A percentile compares a stretch with the other conserved stretches of the same genome.
These are phyloP conservation scores for Sphaerophoria rueppellii DNA, from an alignment of 2,888 invertebrate genomes.

Conservation along the genomic window DNA sequence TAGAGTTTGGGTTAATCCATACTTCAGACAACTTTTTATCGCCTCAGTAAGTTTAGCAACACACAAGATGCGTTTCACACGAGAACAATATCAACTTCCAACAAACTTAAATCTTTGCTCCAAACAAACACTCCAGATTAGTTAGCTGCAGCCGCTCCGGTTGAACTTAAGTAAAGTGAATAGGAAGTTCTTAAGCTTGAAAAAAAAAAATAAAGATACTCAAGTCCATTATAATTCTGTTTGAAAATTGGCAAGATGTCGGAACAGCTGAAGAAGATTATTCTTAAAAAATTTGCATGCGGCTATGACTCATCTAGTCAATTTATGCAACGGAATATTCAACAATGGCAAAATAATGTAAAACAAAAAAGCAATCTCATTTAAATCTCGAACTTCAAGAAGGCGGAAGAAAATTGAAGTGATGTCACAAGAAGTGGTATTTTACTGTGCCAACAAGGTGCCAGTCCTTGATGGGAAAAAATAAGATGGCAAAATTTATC, in stretches of 20 bases:
- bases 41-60: constrained; percentile 63
- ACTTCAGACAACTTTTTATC: constrained; percentile 39
- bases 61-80: constrained; percentile 47
- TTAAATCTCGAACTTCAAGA: neutral
- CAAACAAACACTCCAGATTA: constrained; percentile 57
- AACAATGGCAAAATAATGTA: constrained; percentile 9
- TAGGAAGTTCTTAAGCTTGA: neutral
- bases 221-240: constrained; percentile 28
- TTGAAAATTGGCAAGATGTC: constrained; percentile 81
- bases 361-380: neutral
- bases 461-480: constrained; percentile 31
- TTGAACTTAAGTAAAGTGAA: constrained; percentile 34
- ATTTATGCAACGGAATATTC: constrained; percentile 78
- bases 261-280: constrained; percentile 80
- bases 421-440: constrained; percentile 18
- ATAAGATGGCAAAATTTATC: constrained; percentile 46
- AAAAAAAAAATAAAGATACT: neutral
- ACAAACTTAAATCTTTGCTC: constrained; percentile 47
- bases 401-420: constrained; percentile 32
- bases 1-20: no score
- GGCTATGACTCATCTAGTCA: constrained; percentile 82
- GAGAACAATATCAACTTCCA: neutral
- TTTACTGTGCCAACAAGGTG: constrained; percentile 20
- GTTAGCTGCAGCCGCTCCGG: constrained; percentile 43
- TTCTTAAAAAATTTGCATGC: constrained; percentile 75